Evolutionary conservation across 2,888 invertebrate genomes (phyloP).

Genomic region (Ophraella communa): DNA sequence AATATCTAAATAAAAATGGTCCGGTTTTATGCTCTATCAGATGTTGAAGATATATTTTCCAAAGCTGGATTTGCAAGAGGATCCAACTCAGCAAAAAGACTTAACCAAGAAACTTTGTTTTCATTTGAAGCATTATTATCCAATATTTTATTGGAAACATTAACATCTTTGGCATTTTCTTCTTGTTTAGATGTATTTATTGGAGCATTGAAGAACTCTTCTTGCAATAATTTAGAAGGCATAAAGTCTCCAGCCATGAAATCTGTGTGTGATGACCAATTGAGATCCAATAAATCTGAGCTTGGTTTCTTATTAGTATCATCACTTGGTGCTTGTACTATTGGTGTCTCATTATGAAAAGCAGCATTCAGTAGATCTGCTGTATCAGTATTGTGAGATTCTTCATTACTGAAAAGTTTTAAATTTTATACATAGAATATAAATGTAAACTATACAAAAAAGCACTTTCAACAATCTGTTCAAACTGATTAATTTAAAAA

Average conservation of each 20-base stretch:
- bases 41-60: conserved; percentile 42
- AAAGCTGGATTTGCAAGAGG: conserved; percentile 85
- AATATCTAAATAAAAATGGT: not conserved
- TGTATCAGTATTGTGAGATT: conserved; percentile 31
- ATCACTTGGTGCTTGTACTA: conserved; percentile 23
- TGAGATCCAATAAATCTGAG: conserved; percentile 52
- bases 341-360: conserved; percentile 43
- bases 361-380: conserved; percentile 55
- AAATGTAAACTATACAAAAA: no score
- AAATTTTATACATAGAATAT: not conserved
- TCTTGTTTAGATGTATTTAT: conserved; percentile 39
- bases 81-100: conserved; percentile 91
- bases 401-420: conserved; percentile 27
- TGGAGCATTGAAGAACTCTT: conserved; percentile 50
- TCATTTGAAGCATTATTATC: conserved; percentile 35
- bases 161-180: conserved; percentile 38
- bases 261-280: conserved; percentile 47
- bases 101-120: conserved; percentile 74
- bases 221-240: conserved; percentile 57
- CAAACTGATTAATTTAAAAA: no score
- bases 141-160: conserved; percentile 26
- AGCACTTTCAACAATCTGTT: no score
- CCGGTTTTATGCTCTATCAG: conserved; percentile 45
- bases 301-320: conserved; percentile 44
- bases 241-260: conserved; percentile 54